Evolutionary conservation across 2,888 invertebrate species (phyloP).

Genomic region (Drosophila fulvimacula): DNA sequence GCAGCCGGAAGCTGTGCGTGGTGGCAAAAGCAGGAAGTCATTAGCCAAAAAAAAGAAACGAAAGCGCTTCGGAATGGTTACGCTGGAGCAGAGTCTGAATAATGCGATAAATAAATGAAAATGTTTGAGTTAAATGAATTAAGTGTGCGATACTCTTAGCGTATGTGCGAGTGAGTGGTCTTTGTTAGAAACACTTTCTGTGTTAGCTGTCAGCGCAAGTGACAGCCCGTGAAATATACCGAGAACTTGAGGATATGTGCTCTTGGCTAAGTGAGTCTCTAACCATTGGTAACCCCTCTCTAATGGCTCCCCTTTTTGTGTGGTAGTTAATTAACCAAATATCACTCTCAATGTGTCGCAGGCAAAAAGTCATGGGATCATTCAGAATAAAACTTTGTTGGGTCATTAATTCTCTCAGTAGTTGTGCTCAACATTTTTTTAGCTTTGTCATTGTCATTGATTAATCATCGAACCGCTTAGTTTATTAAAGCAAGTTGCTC

Average conservation of each 20-base stretch:
- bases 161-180: conserved; percentile 21
- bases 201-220: conserved; percentile 71
- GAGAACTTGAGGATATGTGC: conserved; percentile 43
- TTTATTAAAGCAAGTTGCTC: conserved; percentile 15
- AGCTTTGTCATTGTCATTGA: conserved; percentile 31
- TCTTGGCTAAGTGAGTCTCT: conserved; percentile 36
- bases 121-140: conserved; percentile 81
- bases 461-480: conserved; percentile 27
- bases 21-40: conserved; percentile 77
- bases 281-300: background rate
- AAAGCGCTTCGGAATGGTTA: conserved; percentile 35
- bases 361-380: conserved; percentile 49
- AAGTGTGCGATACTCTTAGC: conserved; percentile 68
- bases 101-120: conserved; percentile 81
- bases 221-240: conserved; percentile 63
- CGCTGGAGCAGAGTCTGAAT: conserved; percentile 42
- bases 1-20: conserved; percentile 66
- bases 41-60: conserved; percentile 56
- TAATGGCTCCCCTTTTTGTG: conserved; percentile 20
- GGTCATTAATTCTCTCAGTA: conserved; percentile 16
- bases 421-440: conserved; percentile 18
- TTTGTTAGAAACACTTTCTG: conserved; percentile 79
- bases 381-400: conserved; percentile 7
- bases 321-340: conserved; percentile 71
- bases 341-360: conserved; percentile 76